phyloP scores from a whole-genome alignment of 2,797 vertebrate genomes.

The Myripristis murdjan region DNA sequence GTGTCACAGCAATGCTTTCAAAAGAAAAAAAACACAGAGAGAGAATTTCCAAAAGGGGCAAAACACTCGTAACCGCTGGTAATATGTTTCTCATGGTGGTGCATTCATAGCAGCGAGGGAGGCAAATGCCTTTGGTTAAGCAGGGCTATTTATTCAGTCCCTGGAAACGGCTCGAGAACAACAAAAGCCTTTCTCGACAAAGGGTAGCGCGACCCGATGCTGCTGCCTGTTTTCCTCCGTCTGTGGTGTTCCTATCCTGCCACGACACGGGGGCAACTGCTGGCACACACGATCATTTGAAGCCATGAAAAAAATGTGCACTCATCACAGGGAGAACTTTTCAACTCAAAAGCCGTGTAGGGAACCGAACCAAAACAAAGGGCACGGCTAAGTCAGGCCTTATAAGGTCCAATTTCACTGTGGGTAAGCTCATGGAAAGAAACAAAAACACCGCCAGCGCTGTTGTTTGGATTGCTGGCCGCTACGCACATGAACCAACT shows the following conservation, averaged over 20 bases:
- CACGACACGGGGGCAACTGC: conserved; percentile 39
- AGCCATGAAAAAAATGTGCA: conserved; percentile 57
- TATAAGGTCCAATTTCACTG: conserved; percentile 62
- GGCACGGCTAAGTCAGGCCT: conserved; percentile 58
- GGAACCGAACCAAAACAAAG: conserved; percentile 64
- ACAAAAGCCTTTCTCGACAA: conserved; percentile 75
- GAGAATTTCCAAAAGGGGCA: conserved; percentile 49
- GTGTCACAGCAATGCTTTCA: conserved; percentile 47
- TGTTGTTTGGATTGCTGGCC: conserved; percentile 65
- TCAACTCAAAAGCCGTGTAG: conserved; percentile 59
- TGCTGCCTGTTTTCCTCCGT: conserved; percentile 53
- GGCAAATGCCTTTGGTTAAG: conserved; percentile 79
- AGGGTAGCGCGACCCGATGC: conserved; percentile 65
- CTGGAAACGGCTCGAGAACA: conserved; percentile 71
- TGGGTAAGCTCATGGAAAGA: conserved; percentile 59
- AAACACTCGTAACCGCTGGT: conserved; percentile 68
- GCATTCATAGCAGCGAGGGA: conserved; percentile 67
- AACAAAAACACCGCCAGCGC: conserved; percentile 52
- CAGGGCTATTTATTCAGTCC: conserved; percentile 79
- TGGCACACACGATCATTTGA: conserved; percentile 41
- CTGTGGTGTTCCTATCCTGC: conserved; percentile 55
- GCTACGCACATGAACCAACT: conserved; percentile 38
- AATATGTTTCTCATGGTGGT: conserved; percentile 79
- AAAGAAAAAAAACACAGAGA: conserved; percentile 48
- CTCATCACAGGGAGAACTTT: conserved; percentile 60